phyloP scores from a whole-genome alignment of 2,113 vertebrate species.

The Malurus elegans region DNA sequence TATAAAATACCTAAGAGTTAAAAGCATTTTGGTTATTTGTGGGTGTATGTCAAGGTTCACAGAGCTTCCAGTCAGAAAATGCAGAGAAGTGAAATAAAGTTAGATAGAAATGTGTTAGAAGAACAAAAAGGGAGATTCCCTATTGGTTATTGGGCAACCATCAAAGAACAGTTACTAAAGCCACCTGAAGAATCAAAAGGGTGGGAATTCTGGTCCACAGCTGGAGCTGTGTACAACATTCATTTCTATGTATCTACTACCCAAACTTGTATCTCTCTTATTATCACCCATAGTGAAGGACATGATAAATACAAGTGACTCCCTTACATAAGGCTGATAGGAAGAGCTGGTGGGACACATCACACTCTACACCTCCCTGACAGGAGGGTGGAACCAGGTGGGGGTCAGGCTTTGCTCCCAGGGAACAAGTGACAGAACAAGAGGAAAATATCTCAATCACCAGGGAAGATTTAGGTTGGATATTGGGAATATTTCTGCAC shows the following conservation, averaged over 20 bases:
- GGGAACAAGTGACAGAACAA: neutral
- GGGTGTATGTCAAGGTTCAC: neutral
- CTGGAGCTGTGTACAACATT: neutral
- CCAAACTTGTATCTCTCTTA: neutral
- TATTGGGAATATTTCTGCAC: neutral
- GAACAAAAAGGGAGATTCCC: neutral
- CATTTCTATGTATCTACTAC: neutral
- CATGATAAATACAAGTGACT: fast-evolving
- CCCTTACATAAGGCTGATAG: neutral
- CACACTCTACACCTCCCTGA: neutral
- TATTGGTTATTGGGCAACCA: neutral
- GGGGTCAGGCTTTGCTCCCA: neutral
- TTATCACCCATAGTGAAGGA: neutral
- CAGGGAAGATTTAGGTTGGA: neutral
- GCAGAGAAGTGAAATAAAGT: neutral
- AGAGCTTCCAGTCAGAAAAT: neutral
- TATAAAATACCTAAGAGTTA: neutral
- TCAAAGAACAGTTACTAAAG: neutral
- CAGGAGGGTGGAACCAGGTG: neutral
- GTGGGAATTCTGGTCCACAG: neutral
- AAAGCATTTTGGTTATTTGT: neutral
- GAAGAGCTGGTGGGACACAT: neutral
- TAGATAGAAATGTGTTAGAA: neutral
- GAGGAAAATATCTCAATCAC: neutral
- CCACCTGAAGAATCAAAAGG: neutral